Evolutionary conservation across 2,797 vertebrate genomes (phyloP).

Genomic region (Pangasius djambal): DNA sequence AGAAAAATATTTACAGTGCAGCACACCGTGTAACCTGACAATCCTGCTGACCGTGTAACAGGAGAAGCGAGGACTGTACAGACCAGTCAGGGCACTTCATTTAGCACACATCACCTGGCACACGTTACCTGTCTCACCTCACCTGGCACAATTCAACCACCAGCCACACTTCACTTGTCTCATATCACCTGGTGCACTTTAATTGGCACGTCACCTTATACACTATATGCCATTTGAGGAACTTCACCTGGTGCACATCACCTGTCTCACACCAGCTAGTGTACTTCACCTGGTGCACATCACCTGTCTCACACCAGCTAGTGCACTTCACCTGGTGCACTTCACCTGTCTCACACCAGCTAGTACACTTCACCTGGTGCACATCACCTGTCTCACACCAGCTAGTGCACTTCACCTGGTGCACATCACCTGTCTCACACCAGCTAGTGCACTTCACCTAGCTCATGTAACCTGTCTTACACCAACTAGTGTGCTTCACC

Average conservation of each 20-base stretch:
- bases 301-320: no score
- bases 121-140: not conserved
- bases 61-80: not conserved
- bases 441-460: no score
- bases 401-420: not conserved
- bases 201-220: not conserved
- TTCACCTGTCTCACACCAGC: no score
- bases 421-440: no score
- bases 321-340: no score
- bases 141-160: not conserved
- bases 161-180: not conserved
- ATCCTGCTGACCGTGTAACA: not conserved
- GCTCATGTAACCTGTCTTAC: no score
- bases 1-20: not conserved
- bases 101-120: not conserved
- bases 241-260: not conserved
- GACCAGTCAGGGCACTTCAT: conserved; percentile 17
- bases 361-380: not conserved
- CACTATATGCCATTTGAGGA: no score
- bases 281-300: no score
- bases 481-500: no score
- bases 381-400: not conserved
- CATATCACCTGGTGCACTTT: not conserved
- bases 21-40: not conserved
- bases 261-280: not conserved